These are phyloP conservation scores for Protonibea diacanthus DNA, from an alignment of 2,797 vertebrate genomes.

Conservation along the genomic window DNA sequence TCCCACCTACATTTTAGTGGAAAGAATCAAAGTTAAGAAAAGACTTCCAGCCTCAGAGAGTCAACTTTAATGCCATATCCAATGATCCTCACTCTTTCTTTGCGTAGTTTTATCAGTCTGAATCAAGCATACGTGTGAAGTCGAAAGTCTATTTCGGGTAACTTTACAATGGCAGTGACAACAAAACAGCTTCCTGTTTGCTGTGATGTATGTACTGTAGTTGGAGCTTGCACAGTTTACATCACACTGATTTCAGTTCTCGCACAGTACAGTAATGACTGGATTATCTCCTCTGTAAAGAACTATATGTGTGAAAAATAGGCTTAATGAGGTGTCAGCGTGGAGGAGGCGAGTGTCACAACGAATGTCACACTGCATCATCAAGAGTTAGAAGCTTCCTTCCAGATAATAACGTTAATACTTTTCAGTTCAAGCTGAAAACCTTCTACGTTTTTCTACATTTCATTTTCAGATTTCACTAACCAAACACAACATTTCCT, in stretches of 20 bases:
- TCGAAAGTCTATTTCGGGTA: neutral
- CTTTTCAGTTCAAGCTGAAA: no score
- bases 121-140: neutral
- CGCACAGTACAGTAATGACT: neutral
- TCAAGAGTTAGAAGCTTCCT: neutral
- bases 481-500: no score
- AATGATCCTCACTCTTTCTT: neutral
- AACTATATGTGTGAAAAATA: constrained; percentile 16
- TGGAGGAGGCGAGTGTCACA: constrained; percentile 34
- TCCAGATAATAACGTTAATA: neutral
- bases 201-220: neutral
- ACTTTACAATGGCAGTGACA: neutral
- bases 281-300: constrained; percentile 4
- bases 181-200: neutral
- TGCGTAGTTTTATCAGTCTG: neutral
- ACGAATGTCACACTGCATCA: constrained; percentile 44
- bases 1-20: neutral
- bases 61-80: neutral
- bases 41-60: neutral
- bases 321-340: constrained; percentile 46
- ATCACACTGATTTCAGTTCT: neutral
- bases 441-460: no score
- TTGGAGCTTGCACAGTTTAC: neutral
- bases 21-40: neutral
- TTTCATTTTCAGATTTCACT: no score